Percentiles rank a stretch among this genome's conserved stretches.
phyloP scores from a whole-genome alignment of 2,888 invertebrate genomes.

The Epinotia bilunana region DNA sequence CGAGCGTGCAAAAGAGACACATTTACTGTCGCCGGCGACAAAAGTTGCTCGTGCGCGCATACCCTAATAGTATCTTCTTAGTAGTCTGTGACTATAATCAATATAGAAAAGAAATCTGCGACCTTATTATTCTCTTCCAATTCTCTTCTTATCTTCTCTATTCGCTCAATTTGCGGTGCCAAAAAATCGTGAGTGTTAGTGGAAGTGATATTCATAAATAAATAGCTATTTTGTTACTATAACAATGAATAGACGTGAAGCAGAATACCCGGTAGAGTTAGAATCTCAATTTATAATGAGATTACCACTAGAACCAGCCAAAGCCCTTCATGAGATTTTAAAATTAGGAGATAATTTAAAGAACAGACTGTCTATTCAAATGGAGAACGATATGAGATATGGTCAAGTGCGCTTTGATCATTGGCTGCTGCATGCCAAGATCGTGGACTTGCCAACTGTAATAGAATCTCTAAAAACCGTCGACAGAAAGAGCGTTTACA shows the following conservation, averaged over 20 bases:
- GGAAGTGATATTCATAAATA: not conserved
- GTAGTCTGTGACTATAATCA: too few species aligned
- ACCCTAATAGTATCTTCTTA: too few species aligned
- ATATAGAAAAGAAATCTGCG: too few species aligned
- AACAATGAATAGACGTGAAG: conserved; percentile 54
- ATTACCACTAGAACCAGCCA: conserved; percentile 90
- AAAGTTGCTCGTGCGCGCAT: too few species aligned
- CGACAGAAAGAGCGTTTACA: conserved; percentile 96
- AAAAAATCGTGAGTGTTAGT: not conserved
- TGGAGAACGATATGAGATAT: conserved; percentile 93
- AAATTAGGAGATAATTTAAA: conserved; percentile 88
- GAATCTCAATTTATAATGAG: conserved; percentile 91
- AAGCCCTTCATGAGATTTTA: conserved; percentile 87
- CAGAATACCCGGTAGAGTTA: conserved; percentile 83
- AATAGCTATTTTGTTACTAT: not conserved
- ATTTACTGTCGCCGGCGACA: too few species aligned
- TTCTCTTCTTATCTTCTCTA: too few species aligned
- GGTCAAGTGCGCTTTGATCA: conserved; percentile 93
- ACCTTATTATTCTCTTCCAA: too few species aligned
- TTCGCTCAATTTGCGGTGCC: not conserved
- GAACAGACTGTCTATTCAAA: conserved; percentile 90
- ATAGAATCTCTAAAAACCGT: conserved; percentile 96
- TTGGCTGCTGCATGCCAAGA: conserved; percentile 91
- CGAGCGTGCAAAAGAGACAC: too few species aligned
- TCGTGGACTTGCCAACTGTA: conserved; percentile 93